A percentile compares a stretch with the other conserved stretches of the same genome.
Conservation (phyloP, 2,888 invertebrate species). For the Sarcophaga rosellei region DNA sequence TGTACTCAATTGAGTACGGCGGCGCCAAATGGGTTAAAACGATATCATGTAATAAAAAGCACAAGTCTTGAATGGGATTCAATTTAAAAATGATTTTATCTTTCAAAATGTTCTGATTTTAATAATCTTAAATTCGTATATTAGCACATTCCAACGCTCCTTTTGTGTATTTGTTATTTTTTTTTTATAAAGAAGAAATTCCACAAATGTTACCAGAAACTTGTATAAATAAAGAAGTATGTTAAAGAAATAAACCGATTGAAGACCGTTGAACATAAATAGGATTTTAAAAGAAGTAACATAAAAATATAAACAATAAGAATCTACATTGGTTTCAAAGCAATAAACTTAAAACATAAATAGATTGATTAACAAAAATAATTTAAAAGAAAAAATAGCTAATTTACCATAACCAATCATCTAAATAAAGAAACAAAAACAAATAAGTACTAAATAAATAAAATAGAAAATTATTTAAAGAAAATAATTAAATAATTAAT, state of each 20-base stretch:
- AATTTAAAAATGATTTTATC: too few species aligned
- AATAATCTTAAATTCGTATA: too few species aligned
- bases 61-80: too few species aligned
- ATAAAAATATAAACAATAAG: constrained; percentile 64
- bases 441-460: constrained; percentile 62
- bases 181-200: constrained; percentile 45
- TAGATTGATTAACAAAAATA: constrained; percentile 60
- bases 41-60: too few species aligned
- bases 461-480: constrained; percentile 68
- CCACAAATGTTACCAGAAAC: constrained; percentile 75
- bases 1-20: too few species aligned
- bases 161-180: constrained; percentile 57
- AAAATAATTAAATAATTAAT: constrained; percentile 63
- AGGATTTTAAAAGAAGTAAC: constrained; percentile 63
- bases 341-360: constrained; percentile 62
- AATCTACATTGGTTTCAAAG: constrained; percentile 69
- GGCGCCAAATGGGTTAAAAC: too few species aligned
- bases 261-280: constrained; percentile 65
- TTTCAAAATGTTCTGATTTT: too few species aligned
- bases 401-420: constrained; percentile 69
- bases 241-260: constrained; percentile 65
- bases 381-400: constrained; percentile 61
- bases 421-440: constrained; percentile 61
- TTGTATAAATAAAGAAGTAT: constrained; percentile 72
- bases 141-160: not conserved